Conservation (phyloP, 2,797 vertebrate species). For the Onychomys arenicola region DNA sequence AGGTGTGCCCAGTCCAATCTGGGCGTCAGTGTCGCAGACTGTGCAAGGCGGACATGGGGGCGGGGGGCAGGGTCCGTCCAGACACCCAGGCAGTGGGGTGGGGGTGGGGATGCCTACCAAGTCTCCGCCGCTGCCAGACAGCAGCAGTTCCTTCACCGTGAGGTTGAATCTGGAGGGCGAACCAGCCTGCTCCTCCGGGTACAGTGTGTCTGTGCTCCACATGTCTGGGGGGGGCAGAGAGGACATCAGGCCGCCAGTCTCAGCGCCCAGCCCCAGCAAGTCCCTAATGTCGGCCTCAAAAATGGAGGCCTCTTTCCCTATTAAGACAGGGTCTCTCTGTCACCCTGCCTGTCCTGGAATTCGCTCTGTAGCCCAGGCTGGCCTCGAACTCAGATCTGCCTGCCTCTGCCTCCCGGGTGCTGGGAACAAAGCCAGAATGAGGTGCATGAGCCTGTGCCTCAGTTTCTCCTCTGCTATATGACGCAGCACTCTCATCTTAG, state of each 20-base stretch:
- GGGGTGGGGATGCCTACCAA: constrained; percentile 86
- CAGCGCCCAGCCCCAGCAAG: not conserved
- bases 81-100: not conserved
- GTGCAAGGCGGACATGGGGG: not conserved
- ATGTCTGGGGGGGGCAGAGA: constrained; percentile 77
- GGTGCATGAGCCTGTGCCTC: not conserved
- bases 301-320: too few species aligned
- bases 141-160: constrained; percentile 95
- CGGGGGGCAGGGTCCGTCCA: not conserved
- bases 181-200: constrained; percentile 30
- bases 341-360: not conserved
- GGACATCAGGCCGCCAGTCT: not conserved
- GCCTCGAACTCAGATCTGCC: not conserved
- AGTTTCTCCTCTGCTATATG: not conserved
- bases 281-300: not conserved
- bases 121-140: constrained; percentile 90
- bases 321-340: not conserved
- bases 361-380: not conserved
- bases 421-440: not conserved
- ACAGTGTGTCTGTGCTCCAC: constrained; percentile 82
- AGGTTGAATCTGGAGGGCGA: constrained; percentile 84
- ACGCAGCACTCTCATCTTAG: not conserved
- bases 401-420: not conserved
- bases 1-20: not conserved
- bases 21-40: not conserved